Base-by-base conservation (phyloP, 1,140 invertebrate species). In the Eueides isabella region DNA sequence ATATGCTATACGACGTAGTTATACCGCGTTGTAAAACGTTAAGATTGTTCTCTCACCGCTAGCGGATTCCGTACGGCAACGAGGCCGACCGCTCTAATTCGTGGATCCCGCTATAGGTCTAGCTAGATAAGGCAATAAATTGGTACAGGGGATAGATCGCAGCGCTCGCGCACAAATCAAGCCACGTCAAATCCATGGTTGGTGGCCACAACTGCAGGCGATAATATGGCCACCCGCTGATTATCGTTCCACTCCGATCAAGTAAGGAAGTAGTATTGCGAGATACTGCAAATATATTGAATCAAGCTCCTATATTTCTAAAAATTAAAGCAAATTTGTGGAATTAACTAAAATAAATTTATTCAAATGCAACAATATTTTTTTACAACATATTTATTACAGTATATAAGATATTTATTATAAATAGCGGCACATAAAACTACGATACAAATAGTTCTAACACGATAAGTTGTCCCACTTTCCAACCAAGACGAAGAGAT, bases 71-170 rank as follows among this genome's bases (percentile, higher is more conserved):
- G 61, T 67, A 48, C 38, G 64, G 74, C 65, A 75, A 71, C 35
- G 69, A 30, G 65, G 69, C 68, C 63, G 29, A 75, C 68, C 69
- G 74, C 70, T 84, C 78, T 85, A 85, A 87, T 86, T 89, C 85
- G 81, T 78, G 66, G 79, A 79, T 83, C 80, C 80, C 75, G 83
- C 71, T 81, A 79, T 71, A 72, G 80, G 81, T 82, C 84, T 85
- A 82, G 85, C 84, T 86, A 82, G 85, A 82, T 85, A 87, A 85
- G 84, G 87, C 79, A 81, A 89, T 89, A 89, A 90, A 89, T 88
- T 86, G 86, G 82, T 75, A 67, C 71, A 67, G 35, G 62, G 82
- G 87, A 87, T 87, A 82, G 86, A 90, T 90, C 82, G 79, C 72
- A 73, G 81, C 82, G 83, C 82, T 76, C 78, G 84, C 82, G 83